Conservation (phyloP, 2,888 invertebrate species). For the Tetropium fuscum region DNA sequence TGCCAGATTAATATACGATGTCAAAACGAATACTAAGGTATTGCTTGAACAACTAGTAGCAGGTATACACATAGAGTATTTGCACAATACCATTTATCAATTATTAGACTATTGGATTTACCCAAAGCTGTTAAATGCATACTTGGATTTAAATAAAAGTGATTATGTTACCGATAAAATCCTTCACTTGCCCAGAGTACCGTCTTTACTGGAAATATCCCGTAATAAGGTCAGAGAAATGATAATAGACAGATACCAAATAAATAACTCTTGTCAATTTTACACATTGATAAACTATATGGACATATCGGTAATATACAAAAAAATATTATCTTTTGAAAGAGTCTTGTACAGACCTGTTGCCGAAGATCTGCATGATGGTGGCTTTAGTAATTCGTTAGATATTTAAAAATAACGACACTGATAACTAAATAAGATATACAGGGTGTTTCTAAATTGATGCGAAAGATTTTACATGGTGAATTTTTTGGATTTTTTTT, state of each 20-base stretch:
- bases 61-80: constrained; percentile 36
- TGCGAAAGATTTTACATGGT: too few relatives aligned
- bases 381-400: too few relatives aligned
- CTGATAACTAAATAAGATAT: too few relatives aligned
- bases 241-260: constrained; percentile 41
- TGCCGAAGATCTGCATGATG: not conserved
- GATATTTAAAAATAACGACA: too few relatives aligned
- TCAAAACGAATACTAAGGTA: constrained; percentile 27
- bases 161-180: constrained; percentile 42
- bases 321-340: constrained; percentile 51
- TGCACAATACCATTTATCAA: constrained; percentile 41
- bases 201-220: constrained; percentile 52
- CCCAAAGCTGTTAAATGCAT: constrained; percentile 36
- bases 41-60: constrained; percentile 37
- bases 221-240: constrained; percentile 49
- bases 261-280: constrained; percentile 44
- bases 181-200: constrained; percentile 40
- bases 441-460: too few relatives aligned
- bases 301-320: constrained; percentile 43
- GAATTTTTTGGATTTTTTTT: too few relatives aligned
- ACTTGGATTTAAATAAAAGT: constrained; percentile 35
- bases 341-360: constrained; percentile 44
- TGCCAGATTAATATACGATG: constrained; percentile 43
- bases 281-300: constrained; percentile 45
- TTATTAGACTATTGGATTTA: constrained; percentile 43